These are phyloP conservation scores for Cyprinodon diabolis DNA, from an alignment of 2,797 vertebrate genomes.

Conservation along the genomic window DNA sequence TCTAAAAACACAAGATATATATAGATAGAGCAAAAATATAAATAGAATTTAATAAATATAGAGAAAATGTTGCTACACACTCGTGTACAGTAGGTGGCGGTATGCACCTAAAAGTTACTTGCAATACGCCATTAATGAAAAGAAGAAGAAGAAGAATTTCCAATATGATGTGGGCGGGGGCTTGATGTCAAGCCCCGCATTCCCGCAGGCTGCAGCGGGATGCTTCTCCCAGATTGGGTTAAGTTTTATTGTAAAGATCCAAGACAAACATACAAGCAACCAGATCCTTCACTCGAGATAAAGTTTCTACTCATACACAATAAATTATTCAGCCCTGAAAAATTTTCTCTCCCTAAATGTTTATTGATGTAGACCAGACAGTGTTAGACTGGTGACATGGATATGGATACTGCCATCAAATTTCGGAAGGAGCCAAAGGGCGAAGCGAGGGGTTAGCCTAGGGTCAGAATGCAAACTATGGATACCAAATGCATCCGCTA, in stretches of 20 bases:
- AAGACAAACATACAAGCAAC: slow-evolving; percentile 83
- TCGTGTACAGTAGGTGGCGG: too few relatives aligned
- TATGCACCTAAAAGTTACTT: too few relatives aligned
- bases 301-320: slow-evolving; percentile 88
- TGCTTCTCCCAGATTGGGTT: slow-evolving; percentile 65
- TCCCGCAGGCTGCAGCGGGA: too few relatives aligned
- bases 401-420: slow-evolving; percentile 81
- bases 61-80: too few relatives aligned
- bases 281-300: slow-evolving; percentile 78
- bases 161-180: too few relatives aligned
- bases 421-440: slow-evolving; percentile 72
- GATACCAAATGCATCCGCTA: slow-evolving; percentile 56
- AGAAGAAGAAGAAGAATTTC: too few relatives aligned
- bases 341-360: slow-evolving; percentile 87
- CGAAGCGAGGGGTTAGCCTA: slow-evolving; percentile 54
- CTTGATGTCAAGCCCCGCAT: too few relatives aligned
- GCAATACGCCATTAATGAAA: too few relatives aligned
- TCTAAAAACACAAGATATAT: too few relatives aligned
- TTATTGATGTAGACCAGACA: slow-evolving; percentile 87
- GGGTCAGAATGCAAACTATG: slow-evolving; percentile 67
- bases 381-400: slow-evolving; percentile 81
- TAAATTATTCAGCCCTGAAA: slow-evolving; percentile 90
- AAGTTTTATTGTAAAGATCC: slow-evolving; percentile 83
- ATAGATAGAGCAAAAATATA: too few relatives aligned
- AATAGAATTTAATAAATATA: too few relatives aligned